Evolutionary conservation across 2,888 invertebrate genomes (phyloP).

Genomic region (Yponomeuta sedellus): DNA sequence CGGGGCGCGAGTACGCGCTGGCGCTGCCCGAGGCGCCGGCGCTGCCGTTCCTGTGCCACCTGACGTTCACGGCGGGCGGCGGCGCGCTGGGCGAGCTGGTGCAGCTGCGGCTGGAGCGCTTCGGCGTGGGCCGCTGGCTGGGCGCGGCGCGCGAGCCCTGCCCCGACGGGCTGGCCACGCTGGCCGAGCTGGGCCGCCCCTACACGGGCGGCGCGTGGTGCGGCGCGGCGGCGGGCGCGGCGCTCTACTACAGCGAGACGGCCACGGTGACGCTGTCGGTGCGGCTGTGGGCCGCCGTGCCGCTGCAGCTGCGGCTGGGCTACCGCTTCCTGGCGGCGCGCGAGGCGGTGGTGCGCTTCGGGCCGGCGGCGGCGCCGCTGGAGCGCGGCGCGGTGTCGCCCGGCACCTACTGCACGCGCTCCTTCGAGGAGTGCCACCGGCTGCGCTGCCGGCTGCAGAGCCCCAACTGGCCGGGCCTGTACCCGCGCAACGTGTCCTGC

Average conservation of each 20-base stretch:
- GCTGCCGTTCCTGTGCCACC: constrained; percentile 91
- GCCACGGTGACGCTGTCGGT: constrained; percentile 91
- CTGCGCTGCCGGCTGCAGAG: constrained; percentile 91
- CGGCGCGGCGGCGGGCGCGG: constrained; percentile 86
- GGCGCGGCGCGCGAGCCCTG: constrained; percentile 83
- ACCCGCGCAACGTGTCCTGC: constrained; percentile 92
- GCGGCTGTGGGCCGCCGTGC: constrained; percentile 83
- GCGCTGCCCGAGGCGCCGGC: constrained; percentile 85
- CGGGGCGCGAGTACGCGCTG: constrained; percentile 88
- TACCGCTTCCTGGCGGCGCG: constrained; percentile 85
- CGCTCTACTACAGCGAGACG: constrained; percentile 93
- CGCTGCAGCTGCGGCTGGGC: constrained; percentile 87
- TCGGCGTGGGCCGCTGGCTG: constrained; percentile 88
- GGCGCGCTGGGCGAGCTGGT: constrained; percentile 92
- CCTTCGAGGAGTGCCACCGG: constrained; percentile 90
- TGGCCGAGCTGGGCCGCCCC: constrained; percentile 89
- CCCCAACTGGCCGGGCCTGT: constrained; percentile 94
- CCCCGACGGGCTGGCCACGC: constrained; percentile 91
- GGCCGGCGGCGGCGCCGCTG: constrained; percentile 83
- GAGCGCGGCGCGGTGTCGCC: constrained; percentile 91
- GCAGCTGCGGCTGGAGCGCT: constrained; percentile 92
- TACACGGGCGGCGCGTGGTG: constrained; percentile 95
- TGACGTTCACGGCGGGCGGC: constrained; percentile 94
- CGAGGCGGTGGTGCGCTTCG: constrained; percentile 87
- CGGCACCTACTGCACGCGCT: constrained; percentile 88